phyloP scores from a whole-genome alignment of 2,113 vertebrate genomes.

The Cervus canadensis region DNA sequence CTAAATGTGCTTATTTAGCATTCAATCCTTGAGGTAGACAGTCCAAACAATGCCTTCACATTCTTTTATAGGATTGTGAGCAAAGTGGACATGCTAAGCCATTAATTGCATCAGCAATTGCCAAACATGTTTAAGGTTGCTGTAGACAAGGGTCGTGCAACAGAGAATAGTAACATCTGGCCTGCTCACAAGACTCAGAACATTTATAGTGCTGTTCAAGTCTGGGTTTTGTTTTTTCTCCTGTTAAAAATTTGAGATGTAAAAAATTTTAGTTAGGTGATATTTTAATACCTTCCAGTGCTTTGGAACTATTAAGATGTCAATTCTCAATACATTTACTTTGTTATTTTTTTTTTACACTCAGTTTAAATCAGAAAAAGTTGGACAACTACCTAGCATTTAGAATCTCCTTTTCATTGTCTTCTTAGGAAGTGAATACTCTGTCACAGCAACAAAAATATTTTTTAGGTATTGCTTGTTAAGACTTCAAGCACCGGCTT shows the following conservation, averaged over 20 bases:
- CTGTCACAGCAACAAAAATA: not conserved
- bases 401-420: not conserved
- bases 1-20: conserved; percentile 49
- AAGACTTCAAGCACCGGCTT: conserved; percentile 20
- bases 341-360: not conserved
- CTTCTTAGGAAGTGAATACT: not conserved
- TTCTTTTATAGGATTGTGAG: conserved; percentile 27
- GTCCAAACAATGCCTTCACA: conserved; percentile 39
- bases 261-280: not conserved
- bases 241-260: not conserved
- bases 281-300: conserved; percentile 33
- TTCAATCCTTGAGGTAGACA: conserved; percentile 42
- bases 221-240: conserved; percentile 25
- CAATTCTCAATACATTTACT: not conserved
- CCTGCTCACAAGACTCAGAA: conserved; percentile 13
- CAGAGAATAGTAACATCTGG: not conserved
- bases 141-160: not conserved
- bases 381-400: not conserved
- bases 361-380: not conserved
- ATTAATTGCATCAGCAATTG: not conserved
- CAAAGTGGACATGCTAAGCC: not conserved
- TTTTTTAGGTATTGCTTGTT: not conserved
- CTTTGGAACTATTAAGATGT: conserved; percentile 35
- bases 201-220: not conserved
- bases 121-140: conserved; percentile 23